A percentile compares a stretch with the other conserved stretches of the same genome.
phyloP scores from a whole-genome alignment of 1,140 invertebrate species.

The Sarcophaga peregrina region DNA sequence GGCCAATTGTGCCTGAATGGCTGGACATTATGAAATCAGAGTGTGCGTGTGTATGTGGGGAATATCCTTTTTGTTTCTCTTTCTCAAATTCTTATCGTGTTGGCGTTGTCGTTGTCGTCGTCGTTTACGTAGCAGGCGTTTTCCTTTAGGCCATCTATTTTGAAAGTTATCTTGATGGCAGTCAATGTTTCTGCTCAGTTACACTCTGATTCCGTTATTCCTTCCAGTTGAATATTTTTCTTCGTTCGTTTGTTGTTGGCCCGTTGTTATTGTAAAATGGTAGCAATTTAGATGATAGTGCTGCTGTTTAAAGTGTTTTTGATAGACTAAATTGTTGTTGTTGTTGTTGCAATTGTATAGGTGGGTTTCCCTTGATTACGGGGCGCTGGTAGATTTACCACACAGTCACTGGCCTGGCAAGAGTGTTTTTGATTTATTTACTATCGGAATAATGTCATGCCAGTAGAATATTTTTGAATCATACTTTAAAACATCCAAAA shows the following conservation, averaged over 20 bases:
- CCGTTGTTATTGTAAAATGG: neutral
- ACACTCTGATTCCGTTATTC: conserved; percentile 29
- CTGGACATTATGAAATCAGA: conserved; percentile 48
- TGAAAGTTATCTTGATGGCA: conserved; percentile 28
- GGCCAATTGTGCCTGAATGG: conserved; percentile 66
- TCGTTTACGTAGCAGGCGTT: conserved; percentile 22
- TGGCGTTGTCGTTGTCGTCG: neutral
- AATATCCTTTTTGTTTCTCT: conserved; percentile 4
- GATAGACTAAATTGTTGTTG: conserved; percentile 7
- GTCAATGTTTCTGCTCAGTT: conserved; percentile 37
- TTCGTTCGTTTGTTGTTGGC: neutral
- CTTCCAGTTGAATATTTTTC: conserved; percentile 4
- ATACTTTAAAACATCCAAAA: neutral
- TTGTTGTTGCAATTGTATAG: neutral
- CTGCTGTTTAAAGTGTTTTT: neutral
- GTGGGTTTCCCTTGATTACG: conserved; percentile 24
- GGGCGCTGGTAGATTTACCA: neutral
- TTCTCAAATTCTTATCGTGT: neutral
- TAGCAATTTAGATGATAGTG: neutral
- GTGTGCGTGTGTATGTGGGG: conserved; percentile 29
- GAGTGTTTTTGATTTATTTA: conserved; percentile 35
- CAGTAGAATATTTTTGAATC: neutral
- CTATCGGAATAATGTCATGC: conserved; percentile 17
- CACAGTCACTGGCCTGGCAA: conserved; percentile 10
- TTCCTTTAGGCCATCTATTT: conserved; percentile 34